Evolutionary conservation across 2,797 vertebrate genomes (phyloP).

Genomic region (Amniataba percoides): DNA sequence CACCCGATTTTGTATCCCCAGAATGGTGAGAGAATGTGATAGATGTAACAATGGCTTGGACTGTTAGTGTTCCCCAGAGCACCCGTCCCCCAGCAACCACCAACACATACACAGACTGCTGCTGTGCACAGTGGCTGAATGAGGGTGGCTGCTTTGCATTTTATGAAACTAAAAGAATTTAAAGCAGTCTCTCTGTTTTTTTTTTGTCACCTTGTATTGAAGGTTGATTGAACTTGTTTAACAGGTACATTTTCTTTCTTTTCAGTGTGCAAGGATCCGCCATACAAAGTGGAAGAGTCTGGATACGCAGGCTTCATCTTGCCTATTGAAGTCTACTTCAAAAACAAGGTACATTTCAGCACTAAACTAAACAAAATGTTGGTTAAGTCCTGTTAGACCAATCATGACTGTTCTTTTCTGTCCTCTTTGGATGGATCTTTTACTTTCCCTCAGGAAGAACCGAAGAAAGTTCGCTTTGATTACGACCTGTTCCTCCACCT

Average conservation of each 20-base stretch:
- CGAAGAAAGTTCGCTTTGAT: constrained; percentile 99
- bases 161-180: not conserved
- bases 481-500: constrained; percentile 99
- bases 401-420: constrained; percentile 22
- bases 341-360: constrained; percentile 91
- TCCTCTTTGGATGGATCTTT: not conserved
- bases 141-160: constrained; percentile 3
- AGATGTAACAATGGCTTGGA: not conserved
- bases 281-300: constrained; percentile 99
- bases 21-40: not conserved
- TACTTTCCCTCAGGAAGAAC: constrained; percentile 91
- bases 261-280: constrained; percentile 98
- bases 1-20: not conserved
- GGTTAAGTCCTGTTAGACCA: not conserved
- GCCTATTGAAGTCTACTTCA: constrained; percentile 99
- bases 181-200: not conserved
- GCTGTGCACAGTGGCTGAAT: not conserved
- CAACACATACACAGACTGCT: not conserved
- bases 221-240: constrained; percentile 15
- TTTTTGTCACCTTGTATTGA: constrained; percentile 5
- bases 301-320: constrained; percentile 99
- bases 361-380: not conserved
- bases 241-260: constrained; percentile 49
- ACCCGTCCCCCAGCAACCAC: not conserved
- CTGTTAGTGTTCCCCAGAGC: not conserved